These are phyloP conservation scores for Gorsachius goisagi DNA, from an alignment of 2,113 vertebrate species.

Conservation along the genomic window DNA sequence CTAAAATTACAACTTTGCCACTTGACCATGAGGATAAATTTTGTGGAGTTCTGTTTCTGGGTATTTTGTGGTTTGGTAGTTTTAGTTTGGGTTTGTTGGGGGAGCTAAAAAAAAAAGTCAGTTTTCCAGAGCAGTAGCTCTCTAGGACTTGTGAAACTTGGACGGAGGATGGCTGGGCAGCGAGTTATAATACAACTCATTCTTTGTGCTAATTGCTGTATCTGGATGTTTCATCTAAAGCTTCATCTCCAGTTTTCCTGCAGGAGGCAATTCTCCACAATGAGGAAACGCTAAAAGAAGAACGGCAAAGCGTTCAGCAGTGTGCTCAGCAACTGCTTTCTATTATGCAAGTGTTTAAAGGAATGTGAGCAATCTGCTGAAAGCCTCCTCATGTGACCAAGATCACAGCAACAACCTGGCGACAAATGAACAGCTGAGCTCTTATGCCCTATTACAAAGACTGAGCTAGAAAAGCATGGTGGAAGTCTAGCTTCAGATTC, in stretches of 20 bases:
- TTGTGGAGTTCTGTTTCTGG: background rate
- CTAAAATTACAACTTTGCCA: background rate
- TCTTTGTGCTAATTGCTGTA: background rate
- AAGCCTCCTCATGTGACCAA: constrained; percentile 40
- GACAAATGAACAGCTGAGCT: background rate
- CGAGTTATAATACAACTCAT: background rate
- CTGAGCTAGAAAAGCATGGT: background rate
- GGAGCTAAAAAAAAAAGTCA: background rate
- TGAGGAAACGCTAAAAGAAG: constrained; percentile 75
- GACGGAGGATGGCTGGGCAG: background rate
- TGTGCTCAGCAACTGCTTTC: constrained; percentile 79
- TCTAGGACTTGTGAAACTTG: background rate
- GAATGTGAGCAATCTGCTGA: constrained; percentile 71
- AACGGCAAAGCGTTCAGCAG: constrained; percentile 75
- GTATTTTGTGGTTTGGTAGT: background rate
- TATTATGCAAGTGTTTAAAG: constrained; percentile 86
- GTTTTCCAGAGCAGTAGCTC: background rate
- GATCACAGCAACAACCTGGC: background rate
- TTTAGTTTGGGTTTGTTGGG: background rate
- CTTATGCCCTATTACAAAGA: background rate
- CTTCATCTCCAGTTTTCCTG: background rate
- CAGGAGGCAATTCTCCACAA: constrained; percentile 74
- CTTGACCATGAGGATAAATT: background rate
- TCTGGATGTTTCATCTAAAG: background rate
- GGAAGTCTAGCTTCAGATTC: background rate